Percentiles rank a stretch among this genome's conserved stretches.
These are phyloP conservation scores for Hesperia comma DNA, from an alignment of 2,888 invertebrate species.

Conservation along the genomic window DNA sequence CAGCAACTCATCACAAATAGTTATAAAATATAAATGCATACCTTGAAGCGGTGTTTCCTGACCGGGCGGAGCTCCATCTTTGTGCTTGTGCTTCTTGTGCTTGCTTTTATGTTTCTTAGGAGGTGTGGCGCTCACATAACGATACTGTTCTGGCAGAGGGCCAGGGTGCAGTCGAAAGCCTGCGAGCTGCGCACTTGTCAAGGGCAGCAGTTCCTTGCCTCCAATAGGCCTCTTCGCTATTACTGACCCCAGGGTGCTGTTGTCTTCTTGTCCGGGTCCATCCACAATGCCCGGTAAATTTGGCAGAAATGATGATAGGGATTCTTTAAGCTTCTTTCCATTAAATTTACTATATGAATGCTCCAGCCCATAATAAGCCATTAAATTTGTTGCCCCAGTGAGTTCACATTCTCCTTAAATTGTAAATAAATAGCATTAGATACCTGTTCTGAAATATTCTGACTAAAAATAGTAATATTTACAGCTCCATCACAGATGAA, in stretches of 20 bases:
- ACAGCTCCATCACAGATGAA: too few species aligned
- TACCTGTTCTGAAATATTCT: too few species aligned
- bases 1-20: too few species aligned
- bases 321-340: conserved; percentile 97
- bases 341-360: conserved; percentile 99
- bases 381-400: conserved; percentile 98
- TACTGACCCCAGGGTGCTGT: conserved; percentile 95
- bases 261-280: conserved; percentile 93
- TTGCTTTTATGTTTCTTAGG: conserved; percentile 97
- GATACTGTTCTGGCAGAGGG: conserved; percentile 97
- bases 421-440: conserved; percentile 1
- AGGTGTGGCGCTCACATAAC: conserved; percentile 95
- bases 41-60: conserved; percentile 90
- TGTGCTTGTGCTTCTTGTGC: conserved; percentile 97
- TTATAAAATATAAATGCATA: conserved; percentile 49
- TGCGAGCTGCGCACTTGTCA: conserved; percentile 94
- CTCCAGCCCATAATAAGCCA: conserved; percentile 97
- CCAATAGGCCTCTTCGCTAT: conserved; percentile 98
- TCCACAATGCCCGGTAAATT: conserved; percentile 98
- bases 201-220: conserved; percentile 91
- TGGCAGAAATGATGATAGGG: conserved; percentile 96
- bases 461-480: too few species aligned
- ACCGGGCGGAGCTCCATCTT: conserved; percentile 91
- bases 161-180: conserved; percentile 98
- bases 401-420: conserved; percentile 93